These are phyloP conservation scores for Pachyramphus minor DNA, from an alignment of 2,113 vertebrate species.

Conservation along the genomic window DNA sequence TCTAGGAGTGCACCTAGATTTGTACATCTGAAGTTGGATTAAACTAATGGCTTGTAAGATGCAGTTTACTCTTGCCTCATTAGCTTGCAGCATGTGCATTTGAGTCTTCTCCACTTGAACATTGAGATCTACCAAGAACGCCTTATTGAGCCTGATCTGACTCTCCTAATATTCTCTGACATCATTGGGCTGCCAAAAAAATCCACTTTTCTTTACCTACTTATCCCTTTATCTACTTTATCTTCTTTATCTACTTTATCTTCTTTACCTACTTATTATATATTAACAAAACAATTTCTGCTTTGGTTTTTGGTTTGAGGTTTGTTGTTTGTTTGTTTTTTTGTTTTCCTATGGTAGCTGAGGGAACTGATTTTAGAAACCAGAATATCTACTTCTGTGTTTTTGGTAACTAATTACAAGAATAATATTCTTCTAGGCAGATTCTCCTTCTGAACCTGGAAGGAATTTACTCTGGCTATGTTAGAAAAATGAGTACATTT, in stretches of 20 bases:
- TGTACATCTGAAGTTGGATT: neutral
- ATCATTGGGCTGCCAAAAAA: neutral
- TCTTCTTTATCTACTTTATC: too few species aligned
- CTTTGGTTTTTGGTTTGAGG: neutral
- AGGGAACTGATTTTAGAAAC: neutral
- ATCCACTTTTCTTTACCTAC: neutral
- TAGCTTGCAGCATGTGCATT: neutral
- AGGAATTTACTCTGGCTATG: neutral
- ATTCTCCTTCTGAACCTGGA: neutral
- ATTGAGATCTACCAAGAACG: neutral
- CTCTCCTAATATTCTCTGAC: neutral
- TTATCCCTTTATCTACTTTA: too few species aligned
- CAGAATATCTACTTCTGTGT: neutral
- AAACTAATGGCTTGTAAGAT: neutral
- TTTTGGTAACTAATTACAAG: neutral
- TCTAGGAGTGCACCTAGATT: neutral
- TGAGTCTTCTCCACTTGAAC: neutral
- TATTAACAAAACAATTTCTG: neutral
- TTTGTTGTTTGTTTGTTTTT: neutral
- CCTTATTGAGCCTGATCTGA: neutral
- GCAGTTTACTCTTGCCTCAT: neutral
- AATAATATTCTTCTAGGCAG: neutral
- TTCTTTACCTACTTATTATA: too few species aligned
- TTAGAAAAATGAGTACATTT: neutral
- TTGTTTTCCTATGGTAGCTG: neutral